Conservation (phyloP, 2,113 vertebrate species). For the Lagopus muta region DNA sequence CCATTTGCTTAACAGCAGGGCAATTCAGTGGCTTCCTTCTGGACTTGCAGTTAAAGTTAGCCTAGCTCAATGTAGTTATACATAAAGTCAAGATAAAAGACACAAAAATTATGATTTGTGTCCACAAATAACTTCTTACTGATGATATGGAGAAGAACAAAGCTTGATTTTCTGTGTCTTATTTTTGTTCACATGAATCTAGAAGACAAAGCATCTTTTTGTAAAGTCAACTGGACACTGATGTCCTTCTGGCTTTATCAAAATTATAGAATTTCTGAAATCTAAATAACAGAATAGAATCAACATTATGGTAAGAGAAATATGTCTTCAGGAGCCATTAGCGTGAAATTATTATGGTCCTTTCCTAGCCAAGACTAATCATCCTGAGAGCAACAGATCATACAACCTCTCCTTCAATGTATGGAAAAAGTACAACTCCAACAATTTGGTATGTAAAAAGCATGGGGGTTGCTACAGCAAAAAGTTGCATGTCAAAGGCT, state of each 20-base stretch:
- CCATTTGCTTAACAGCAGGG: neutral
- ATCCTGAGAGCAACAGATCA: neutral
- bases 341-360: neutral
- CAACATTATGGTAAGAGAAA: constrained; percentile 13
- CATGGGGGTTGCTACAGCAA: neutral
- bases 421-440: neutral
- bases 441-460: neutral
- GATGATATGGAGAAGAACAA: neutral
- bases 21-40: neutral
- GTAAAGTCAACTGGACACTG: neutral
- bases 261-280: neutral
- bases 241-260: neutral
- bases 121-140: neutral
- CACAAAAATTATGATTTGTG: neutral
- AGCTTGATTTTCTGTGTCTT: neutral
- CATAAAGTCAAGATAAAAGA: neutral
- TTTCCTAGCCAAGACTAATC: neutral
- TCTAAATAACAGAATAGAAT: neutral
- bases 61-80: neutral
- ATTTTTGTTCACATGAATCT: neutral
- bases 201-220: neutral
- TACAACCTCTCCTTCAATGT: neutral
- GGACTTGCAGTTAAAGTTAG: neutral
- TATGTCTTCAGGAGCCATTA: neutral
- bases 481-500: neutral